Evolutionary conservation across 2,888 invertebrate genomes (phyloP), one percentile per base, ranked within the genome.

Genomic region (Lasiommata megera): DNA sequence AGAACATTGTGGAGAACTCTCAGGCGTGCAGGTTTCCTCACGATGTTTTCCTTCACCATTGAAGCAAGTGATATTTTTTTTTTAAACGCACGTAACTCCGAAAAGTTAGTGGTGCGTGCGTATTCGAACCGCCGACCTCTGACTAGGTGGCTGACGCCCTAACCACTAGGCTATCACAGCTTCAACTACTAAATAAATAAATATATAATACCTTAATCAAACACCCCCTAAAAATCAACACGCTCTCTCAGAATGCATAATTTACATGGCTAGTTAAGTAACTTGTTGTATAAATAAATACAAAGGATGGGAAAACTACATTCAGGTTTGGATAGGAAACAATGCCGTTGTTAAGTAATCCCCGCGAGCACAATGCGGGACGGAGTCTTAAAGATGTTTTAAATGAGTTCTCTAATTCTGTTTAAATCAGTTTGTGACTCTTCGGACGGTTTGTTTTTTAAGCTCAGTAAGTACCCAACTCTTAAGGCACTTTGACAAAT

Each of bases 401-500:
- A 67, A 68, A 67, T 54, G 47, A 58, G 64, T 64, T 63, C 62
- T 62, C 63, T 63, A 68, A 67, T 63, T 61, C 62, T 44, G 54
- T 57, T 61, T 65, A 72, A 75, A 77, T 69, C 67, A 71, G 70
- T 75, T 74, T 68, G 60, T 57, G 60, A 54, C 62, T 62, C 31
- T 54, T 40, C 62, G 60, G 65, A 57, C 58, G 65, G 67, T 72
- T 70, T 70, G 71, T 76, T 69, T 56, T 69, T 70, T 62, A 69
- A 63, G 65, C 62, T 64, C 44, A 59, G 65, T 48, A 48, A 58
- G 65, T 36, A 47, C 47, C 43, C 17, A 17, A 41, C 52, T 41
- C 31, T 52, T 56, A 43, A 67, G 66, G 68, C 67, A 72, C 71
- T 76, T 71, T 70, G 72, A 70, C 67, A 76, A 78, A 80, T 77